A percentile compares a stretch with the other conserved stretches of the same genome.
Conservation (phyloP, 2,113 vertebrate species). For the Romanogobio albipinnatus region DNA sequence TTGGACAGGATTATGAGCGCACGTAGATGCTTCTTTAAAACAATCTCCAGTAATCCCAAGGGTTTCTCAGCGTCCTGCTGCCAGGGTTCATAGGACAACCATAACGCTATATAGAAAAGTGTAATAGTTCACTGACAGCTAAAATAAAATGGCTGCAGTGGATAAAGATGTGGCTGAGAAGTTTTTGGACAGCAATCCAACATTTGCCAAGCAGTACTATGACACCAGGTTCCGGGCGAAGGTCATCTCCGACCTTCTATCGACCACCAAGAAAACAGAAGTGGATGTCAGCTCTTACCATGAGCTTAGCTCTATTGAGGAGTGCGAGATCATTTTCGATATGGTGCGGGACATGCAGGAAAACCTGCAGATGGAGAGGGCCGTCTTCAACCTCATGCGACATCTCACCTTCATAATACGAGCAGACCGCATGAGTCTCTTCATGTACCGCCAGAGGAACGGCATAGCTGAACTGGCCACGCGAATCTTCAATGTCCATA, state of each 20-base stretch:
- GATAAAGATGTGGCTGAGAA: slow-evolving; percentile 81
- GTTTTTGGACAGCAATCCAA: slow-evolving; percentile 84
- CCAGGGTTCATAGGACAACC: neutral
- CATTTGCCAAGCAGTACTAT: slow-evolving; percentile 85
- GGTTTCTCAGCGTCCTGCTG: slow-evolving; percentile 13
- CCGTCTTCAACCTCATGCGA: slow-evolving; percentile 82
- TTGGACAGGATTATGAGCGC: slow-evolving; percentile 50
- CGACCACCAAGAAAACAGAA: slow-evolving; percentile 61
- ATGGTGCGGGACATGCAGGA: slow-evolving; percentile 86
- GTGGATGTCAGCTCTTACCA: slow-evolving; percentile 76
- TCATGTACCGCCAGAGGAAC: slow-evolving; percentile 87
- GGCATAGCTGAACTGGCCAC: slow-evolving; percentile 85
- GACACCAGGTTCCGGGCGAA: slow-evolving; percentile 76
- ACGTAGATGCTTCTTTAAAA: slow-evolving; percentile 44
- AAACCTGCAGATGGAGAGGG: slow-evolving; percentile 82
- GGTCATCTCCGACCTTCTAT: slow-evolving; percentile 80
- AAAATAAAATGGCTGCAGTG: slow-evolving; percentile 63
- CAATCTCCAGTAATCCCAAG: slow-evolving; percentile 54
- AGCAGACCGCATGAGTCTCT: slow-evolving; percentile 86
- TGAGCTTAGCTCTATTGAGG: slow-evolving; percentile 75
- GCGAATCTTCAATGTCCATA: slow-evolving; percentile 84
- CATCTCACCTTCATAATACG: slow-evolving; percentile 83
- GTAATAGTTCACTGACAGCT: slow-evolving; percentile 33
- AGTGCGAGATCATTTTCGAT: slow-evolving; percentile 88
- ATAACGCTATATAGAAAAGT: slow-evolving; percentile 21